Evolutionary conservation across 1,140 invertebrate species (phyloP), one percentile per base, ranked within the genome.

Genomic region (Ceratoteleas bidentatus): DNA sequence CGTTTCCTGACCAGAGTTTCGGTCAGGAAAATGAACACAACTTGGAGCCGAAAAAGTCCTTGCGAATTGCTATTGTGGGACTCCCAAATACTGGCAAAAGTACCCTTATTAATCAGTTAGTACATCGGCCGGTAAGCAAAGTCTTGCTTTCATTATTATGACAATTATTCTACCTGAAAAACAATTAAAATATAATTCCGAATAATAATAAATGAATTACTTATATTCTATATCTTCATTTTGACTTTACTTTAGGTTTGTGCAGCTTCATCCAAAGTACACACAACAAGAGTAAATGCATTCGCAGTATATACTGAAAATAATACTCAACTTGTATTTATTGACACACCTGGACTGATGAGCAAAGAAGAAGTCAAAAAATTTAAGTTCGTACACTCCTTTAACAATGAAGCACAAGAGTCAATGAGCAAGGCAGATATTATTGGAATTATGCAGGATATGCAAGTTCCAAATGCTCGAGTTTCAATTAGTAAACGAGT

Each of bases 51-150:
- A 89, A 87, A 81, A 75, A 75, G 32, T 87, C 95, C 10, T 90
- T 99, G 8, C 95, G 95, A 91, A 94, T 99, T 33, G 96, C 97
- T 6, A 94, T 99, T 33, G 93, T 99, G 76, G 98, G 98, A 8
- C 90, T 95, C 11, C 98, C 98, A 14, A 99, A 99, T 93, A 94
- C 94, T 70, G 98, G 98, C 47, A 99, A 99, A 91, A 99, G 97
- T 91, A 98, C 98, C 0, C 91, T 99, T 3, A 95, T 98, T 36
- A 99, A 99, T 93, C 92, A 94, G 86, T 92, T 99, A 24, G 92
- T 96, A 43, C 93, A 95, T 52, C 94, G 96, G 92, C 95, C 94
- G 87, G 96, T 97, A 92, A 90, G 87, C 82, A 66, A 69, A 65
- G 5, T 57, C 60, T 66, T 64, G 34, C 57, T 47, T 43, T 15